A percentile compares a stretch with the other conserved stretches of the same genome.
Conservation (phyloP, 2,888 invertebrate species). For the Amblyteles armatorius region DNA sequence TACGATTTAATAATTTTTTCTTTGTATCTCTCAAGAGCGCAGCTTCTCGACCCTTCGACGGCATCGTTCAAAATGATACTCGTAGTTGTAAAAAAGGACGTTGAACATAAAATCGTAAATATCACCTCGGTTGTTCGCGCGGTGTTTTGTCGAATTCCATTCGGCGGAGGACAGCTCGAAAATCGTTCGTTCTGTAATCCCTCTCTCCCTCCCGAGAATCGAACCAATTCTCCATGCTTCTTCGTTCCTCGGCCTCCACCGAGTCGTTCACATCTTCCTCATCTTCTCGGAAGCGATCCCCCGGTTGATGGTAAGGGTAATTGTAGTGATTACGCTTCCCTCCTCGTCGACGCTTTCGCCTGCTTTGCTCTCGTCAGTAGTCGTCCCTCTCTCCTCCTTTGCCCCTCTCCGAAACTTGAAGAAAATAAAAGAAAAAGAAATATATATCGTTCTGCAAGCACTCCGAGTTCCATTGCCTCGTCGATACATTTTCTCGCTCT, state of each 20-base stretch:
- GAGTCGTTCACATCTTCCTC: conserved; percentile 23
- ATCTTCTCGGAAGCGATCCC: conserved; percentile 66
- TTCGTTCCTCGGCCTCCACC: neutral
- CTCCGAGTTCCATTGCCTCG: conserved; percentile 8
- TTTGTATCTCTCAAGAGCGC: neutral
- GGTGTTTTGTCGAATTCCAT: conserved; percentile 42
- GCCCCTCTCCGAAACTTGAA: conserved; percentile 69
- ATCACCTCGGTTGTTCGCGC: neutral
- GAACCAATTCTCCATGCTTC: conserved; percentile 72
- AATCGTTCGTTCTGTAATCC: conserved; percentile 42
- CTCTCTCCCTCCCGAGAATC: conserved; percentile 67
- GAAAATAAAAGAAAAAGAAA: conserved; percentile 69
- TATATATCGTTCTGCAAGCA: neutral
- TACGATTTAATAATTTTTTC: neutral
- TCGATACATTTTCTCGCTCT: neutral
- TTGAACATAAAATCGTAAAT: neutral
- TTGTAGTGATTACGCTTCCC: conserved; percentile 81
- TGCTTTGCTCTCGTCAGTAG: conserved; percentile 41
- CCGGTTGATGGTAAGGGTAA: conserved; percentile 79
- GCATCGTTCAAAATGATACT: neutral
- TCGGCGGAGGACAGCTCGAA: conserved; percentile 41
- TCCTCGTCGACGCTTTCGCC: conserved; percentile 69
- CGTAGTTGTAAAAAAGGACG: neutral
- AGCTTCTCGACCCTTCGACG: no score
- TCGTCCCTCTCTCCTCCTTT: conserved; percentile 57